Conservation (phyloP, 2,888 invertebrate genomes). For the Amblyjoppa proteus region DNA sequence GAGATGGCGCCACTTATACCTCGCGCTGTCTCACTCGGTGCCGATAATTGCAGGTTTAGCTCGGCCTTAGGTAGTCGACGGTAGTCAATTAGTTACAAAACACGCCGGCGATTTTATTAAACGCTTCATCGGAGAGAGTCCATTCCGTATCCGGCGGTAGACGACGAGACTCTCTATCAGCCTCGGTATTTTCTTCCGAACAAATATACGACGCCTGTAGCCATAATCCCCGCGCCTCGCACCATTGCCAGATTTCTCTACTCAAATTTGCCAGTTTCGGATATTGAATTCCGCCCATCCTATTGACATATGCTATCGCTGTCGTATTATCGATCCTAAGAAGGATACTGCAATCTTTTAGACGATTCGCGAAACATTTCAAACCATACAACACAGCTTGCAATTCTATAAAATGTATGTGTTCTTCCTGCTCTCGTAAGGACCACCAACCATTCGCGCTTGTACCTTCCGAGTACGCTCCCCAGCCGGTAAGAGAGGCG, state of each 20-base stretch:
- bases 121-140: constrained; percentile 26
- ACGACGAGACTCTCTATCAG: constrained; percentile 44
- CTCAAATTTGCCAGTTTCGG: constrained; percentile 18
- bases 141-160: constrained; percentile 53
- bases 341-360: constrained; percentile 21
- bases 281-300: constrained; percentile 44
- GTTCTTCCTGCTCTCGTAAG: constrained; percentile 3
- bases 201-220: constrained; percentile 53
- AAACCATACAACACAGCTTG: constrained; percentile 26
- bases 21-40: no score
- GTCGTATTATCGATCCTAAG: constrained; percentile 51
- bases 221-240: constrained; percentile 42
- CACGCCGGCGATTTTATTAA: background rate
- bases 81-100: no score
- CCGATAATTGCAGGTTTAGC: no score
- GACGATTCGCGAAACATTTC: constrained; percentile 39
- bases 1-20: no score
- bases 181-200: constrained; percentile 55
- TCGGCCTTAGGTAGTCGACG: no score
- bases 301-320: constrained; percentile 43
- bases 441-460: constrained; percentile 38
- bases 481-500: constrained; percentile 39
- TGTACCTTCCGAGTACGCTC: constrained; percentile 12
- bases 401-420: constrained; percentile 51
- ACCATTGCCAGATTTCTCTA: constrained; percentile 50